Conservation (phyloP, 2,797 vertebrate species). For the Graptemys geographica region DNA sequence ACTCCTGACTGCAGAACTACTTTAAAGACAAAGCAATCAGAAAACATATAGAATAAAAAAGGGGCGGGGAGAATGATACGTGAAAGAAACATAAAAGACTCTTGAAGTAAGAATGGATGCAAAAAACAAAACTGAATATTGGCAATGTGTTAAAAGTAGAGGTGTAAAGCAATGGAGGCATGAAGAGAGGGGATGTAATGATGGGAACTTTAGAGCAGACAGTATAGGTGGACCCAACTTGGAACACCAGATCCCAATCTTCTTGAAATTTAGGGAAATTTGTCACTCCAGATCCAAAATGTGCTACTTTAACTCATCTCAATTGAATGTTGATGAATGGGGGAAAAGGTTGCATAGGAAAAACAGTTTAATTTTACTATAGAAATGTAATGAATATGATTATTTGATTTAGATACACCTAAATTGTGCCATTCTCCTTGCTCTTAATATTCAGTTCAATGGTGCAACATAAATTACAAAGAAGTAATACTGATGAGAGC, state of each 20-base stretch:
- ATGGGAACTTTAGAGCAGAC: neutral
- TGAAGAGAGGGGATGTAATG: neutral
- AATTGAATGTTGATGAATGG: neutral
- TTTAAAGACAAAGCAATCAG: neutral
- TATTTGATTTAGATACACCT: neutral
- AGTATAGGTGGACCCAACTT: neutral
- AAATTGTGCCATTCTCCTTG: slow-evolving; percentile 24
- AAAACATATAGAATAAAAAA: neutral
- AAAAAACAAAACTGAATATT: neutral
- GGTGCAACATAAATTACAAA: slow-evolving; percentile 25
- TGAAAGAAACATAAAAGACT: neutral
- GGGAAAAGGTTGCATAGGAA: neutral
- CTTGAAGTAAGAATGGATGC: neutral
- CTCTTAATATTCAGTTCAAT: slow-evolving; percentile 8
- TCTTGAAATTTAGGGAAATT: neutral
- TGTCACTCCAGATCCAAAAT: neutral
- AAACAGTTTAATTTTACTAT: slow-evolving; percentile 29
- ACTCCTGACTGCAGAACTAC: neutral
- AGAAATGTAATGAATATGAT: neutral
- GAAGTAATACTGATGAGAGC: slow-evolving; percentile 17
- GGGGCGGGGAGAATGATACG: neutral
- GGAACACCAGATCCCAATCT: neutral
- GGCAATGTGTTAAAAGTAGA: neutral
- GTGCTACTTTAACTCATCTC: neutral
- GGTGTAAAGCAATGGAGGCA: neutral